phyloP scores from a whole-genome alignment of 2,113 vertebrate genomes.

The Ptyas mucosa region DNA sequence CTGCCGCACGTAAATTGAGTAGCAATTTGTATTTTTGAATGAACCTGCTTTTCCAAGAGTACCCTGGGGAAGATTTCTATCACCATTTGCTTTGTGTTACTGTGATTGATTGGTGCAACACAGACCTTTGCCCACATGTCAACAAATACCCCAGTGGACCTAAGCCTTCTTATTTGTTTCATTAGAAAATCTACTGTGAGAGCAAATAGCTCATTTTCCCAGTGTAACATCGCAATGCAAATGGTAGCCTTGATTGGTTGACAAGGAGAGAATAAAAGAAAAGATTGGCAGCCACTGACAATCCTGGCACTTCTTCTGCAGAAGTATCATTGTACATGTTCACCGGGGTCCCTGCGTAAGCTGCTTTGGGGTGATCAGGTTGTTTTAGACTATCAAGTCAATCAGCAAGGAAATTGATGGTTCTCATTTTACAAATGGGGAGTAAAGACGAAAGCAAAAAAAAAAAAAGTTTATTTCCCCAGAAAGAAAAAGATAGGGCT shows the following conservation, averaged over 20 bases:
- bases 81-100: background rate
- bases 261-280: constrained; percentile 42
- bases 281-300: constrained; percentile 19
- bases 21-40: constrained; percentile 29
- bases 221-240: constrained; percentile 43
- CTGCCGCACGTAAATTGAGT: constrained; percentile 28
- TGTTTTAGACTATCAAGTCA: background rate
- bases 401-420: background rate
- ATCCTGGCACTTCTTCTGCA: constrained; percentile 4
- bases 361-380: background rate
- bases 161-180: constrained; percentile 15
- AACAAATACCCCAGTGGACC: constrained; percentile 1
- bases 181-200: constrained; percentile 45
- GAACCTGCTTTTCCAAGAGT: background rate
- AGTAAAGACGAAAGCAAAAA: background rate
- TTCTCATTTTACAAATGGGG: background rate
- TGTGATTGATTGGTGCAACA: constrained; percentile 4
- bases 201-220: constrained; percentile 41
- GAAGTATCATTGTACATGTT: background rate
- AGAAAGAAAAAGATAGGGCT: background rate
- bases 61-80: constrained; percentile 26
- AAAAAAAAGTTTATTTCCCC: background rate
- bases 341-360: background rate
- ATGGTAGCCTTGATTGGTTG: constrained; percentile 53
- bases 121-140: constrained; percentile 13